These are phyloP conservation scores for Anastatus disparis DNA, from an alignment of 1,140 invertebrate species.

Conservation along the genomic window DNA sequence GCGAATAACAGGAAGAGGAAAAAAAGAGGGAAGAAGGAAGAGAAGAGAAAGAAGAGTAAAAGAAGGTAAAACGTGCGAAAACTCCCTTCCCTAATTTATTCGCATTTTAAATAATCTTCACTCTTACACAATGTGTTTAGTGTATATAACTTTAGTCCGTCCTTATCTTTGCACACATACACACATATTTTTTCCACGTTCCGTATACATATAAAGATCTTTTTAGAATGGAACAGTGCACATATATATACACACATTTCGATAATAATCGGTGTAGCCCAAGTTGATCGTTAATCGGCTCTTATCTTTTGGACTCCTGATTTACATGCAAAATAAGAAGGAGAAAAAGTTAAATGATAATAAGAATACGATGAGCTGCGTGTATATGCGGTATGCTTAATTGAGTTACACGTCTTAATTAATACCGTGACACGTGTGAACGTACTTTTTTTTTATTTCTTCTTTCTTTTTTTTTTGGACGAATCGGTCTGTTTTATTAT, in stretches of 20 bases:
- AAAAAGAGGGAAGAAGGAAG: no score
- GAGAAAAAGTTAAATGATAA: no score
- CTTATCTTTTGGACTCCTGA: constrained; percentile 24
- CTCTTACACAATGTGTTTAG: background rate
- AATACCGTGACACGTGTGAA: constrained; percentile 44
- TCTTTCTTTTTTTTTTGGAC: background rate
- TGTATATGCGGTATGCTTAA: constrained; percentile 55
- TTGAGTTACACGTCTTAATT: constrained; percentile 57
- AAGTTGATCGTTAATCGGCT: background rate
- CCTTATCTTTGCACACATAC: background rate
- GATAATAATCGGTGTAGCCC: constrained; percentile 12
- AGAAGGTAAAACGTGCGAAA: constrained; percentile 8
- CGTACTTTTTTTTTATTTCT: no score
- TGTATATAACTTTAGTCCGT: no score
- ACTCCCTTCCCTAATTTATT: constrained; percentile 24
- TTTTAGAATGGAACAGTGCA: no score
- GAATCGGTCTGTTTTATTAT: background rate
- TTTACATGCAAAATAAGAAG: constrained; percentile 58
- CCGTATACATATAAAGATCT: no score
- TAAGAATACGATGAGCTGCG: no score
- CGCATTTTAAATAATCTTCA: constrained; percentile 17
- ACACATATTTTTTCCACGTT: background rate
- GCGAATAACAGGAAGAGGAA: no score
- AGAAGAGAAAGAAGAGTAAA: no score
- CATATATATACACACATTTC: no score